These are phyloP conservation scores for Amphiura filiformis DNA, from an alignment of 35 echinoderm and acorn worm genomes.

Conservation along the genomic window DNA sequence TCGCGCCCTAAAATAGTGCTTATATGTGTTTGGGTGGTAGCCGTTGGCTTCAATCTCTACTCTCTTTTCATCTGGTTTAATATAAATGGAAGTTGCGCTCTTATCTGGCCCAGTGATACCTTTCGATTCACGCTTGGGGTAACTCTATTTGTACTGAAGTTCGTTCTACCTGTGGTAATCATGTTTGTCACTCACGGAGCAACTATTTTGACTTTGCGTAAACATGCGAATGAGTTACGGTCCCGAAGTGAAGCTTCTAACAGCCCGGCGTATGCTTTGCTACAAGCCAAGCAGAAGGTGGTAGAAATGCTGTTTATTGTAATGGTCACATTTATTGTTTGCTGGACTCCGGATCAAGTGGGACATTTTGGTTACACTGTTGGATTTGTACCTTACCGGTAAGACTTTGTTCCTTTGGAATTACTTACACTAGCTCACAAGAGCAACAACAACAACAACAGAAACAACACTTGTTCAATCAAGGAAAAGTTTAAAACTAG, in stretches of 20 bases:
- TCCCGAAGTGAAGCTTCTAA: neutral
- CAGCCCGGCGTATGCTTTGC: neutral
- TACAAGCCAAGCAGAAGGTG: neutral
- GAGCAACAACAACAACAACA: no score
- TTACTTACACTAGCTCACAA: no score
- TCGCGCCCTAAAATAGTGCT: neutral
- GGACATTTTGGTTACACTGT: neutral
- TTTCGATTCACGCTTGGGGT: neutral
- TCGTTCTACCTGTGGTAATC: neutral
- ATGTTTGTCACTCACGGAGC: neutral
- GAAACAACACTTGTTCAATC: no score
- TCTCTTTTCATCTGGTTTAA: neutral
- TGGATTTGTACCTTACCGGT: neutral
- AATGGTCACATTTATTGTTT: neutral
- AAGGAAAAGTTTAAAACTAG: no score
- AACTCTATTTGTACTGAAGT: neutral
- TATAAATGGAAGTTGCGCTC: neutral
- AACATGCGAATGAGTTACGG: neutral
- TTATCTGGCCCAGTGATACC: neutral
- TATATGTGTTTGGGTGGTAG: neutral
- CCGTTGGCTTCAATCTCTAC: neutral
- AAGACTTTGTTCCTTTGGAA: no score
- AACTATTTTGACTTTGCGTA: neutral
- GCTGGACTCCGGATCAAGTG: neutral
- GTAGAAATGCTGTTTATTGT: neutral